Evolutionary conservation across 1,140 invertebrate species (phyloP).

Genomic region (Melitaea cinxia): DNA sequence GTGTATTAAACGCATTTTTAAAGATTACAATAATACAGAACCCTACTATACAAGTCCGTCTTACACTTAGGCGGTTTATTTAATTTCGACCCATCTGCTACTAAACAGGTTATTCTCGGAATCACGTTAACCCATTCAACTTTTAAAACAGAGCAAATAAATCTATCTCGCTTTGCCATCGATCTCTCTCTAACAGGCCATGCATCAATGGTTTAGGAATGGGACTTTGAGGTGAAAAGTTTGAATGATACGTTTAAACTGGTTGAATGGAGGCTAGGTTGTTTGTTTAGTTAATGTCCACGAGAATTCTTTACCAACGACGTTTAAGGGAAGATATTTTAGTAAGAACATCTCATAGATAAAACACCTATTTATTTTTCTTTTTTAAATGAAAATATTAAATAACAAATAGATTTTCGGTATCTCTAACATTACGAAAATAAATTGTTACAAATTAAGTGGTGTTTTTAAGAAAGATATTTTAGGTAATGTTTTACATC

Average conservation of each 20-base stretch:
- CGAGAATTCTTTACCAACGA: not conserved
- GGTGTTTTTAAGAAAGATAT: too few species aligned
- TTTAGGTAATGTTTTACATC: not conserved
- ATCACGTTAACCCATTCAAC: constrained; percentile 31
- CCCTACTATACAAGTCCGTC: too few species aligned
- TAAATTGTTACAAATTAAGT: too few species aligned
- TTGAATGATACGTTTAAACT: constrained; percentile 25
- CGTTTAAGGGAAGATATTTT: not conserved
- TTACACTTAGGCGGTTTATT: constrained; percentile 1
- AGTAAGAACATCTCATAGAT: too few species aligned
- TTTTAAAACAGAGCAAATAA: constrained; percentile 42
- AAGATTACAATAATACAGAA: too few species aligned
- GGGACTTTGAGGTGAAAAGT: constrained; percentile 28
- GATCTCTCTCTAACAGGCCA: constrained; percentile 10
- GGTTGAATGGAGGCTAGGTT: constrained; percentile 12
- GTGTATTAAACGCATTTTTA: too few species aligned
- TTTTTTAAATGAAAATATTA: too few species aligned
- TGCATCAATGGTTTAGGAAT: constrained; percentile 30
- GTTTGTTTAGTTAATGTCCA: constrained; percentile 15
- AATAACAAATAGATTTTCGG: too few species aligned
- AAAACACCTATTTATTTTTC: too few species aligned
- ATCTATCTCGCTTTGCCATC: constrained; percentile 10
- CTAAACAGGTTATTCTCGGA: constrained; percentile 38
- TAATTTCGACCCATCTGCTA: constrained; percentile 20
- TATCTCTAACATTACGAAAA: too few species aligned